Base-by-base conservation (phyloP, 2,888 invertebrate species). In the Tenodera sinensis region DNA sequence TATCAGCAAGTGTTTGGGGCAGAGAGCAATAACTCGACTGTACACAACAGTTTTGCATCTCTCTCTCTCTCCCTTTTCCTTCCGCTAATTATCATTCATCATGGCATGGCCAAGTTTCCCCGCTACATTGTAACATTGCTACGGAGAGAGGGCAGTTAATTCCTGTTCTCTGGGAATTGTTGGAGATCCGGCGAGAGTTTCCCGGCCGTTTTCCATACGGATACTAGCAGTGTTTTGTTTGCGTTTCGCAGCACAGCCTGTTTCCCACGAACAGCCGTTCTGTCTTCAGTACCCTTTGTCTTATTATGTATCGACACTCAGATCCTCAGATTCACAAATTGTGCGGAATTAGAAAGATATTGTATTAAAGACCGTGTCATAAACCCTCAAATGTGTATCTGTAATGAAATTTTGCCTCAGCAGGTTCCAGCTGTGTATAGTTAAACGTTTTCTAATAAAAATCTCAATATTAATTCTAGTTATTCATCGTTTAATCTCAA, bases 61-160 rank as follows among this genome's bases (percentile, higher is more conserved):
- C 42, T 42, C 83, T 34, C 84, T 82, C 84, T 47, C 84, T 42
- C 81, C 85, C 47, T 85, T 71, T 84, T 83, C 71, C 87, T 87
- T 84, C 89, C 88, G 89, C 88, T 90, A 90, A 90, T 90, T 90
- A 90, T 89, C 90, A 90, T 90, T 89, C 90, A 90, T 90, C 90
- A 90, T 88, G 88, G 89, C 89, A 89, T 88, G 88, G 89, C 88
- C 88, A 88, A 89, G 87, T 89, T 86, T 82, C 84, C 83, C 83
- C 81, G 84, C 84, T 34, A 27, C 54, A n/a, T 9, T 71, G 54
- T 71, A 71, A 71, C 54, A 71, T 71, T 71, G 54, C 54, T 71
- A 71, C 54, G 82, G 84, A 84, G 34, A 85, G 84, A 88, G 88
- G 88, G 84, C 88, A 88, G 84, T 84, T 81, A 84, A 88, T 88